Evolutionary conservation across 2,888 invertebrate genomes (phyloP).

Genomic region (Hoplodrina blanda): DNA sequence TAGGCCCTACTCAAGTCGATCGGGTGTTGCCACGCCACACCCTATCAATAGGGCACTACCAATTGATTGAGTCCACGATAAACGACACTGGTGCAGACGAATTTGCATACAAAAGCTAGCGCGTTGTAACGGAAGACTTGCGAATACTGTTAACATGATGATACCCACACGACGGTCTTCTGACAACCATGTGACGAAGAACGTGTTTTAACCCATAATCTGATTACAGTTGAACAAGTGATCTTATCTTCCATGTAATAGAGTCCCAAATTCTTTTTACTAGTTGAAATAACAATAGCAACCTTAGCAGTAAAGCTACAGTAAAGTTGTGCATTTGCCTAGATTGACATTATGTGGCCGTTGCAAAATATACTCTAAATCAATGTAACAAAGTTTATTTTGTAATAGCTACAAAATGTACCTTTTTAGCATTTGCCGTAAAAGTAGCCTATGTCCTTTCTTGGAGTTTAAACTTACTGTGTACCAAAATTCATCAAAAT

Average conservation of each 20-base stretch:
- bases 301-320: not conserved
- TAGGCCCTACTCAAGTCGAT: too few relatives aligned
- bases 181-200: slow-evolving; percentile 87
- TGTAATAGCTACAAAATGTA: not conserved
- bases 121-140: slow-evolving; percentile 1
- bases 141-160: slow-evolving; percentile 82
- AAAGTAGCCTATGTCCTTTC: too few relatives aligned
- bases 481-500: too few relatives aligned
- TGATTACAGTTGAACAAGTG: slow-evolving; percentile 74
- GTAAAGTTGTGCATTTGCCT: too few relatives aligned
- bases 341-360: not conserved
- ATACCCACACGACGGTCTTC: slow-evolving; percentile 91
- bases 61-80: not conserved
- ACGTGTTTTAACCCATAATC: slow-evolving; percentile 86
- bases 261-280: not conserved
- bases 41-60: too few relatives aligned
- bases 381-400: not conserved
- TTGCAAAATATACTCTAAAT: not conserved
- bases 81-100: not conserved
- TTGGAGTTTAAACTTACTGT: too few relatives aligned
- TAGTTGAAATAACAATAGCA: not conserved
- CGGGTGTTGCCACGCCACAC: too few relatives aligned
- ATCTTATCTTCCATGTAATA: not conserved
- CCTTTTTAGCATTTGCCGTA: too few relatives aligned
- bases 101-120: not conserved